These are phyloP conservation scores for Scaptomyza graminum DNA, from an alignment of 1,140 invertebrate genomes.

Conservation along the genomic window DNA sequence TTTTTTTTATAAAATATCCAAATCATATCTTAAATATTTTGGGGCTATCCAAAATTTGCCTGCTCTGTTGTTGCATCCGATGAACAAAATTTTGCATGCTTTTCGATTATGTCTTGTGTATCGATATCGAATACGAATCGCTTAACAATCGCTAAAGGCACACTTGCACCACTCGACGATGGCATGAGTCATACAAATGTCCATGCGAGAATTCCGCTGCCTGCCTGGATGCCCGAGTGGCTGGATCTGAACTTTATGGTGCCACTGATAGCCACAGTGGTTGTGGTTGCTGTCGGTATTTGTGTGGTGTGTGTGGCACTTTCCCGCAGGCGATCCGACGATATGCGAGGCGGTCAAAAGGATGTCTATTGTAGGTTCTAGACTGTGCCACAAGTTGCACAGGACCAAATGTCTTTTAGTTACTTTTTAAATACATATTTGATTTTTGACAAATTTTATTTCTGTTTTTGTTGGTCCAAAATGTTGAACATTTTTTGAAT, in stretches of 20 bases:
- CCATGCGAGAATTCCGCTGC: constrained; percentile 85
- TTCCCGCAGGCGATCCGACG: constrained; percentile 90
- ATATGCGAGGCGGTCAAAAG: constrained; percentile 91
- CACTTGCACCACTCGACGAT: constrained; percentile 90
- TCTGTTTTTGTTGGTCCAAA: constrained; percentile 43
- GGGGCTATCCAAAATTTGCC: constrained; percentile 47
- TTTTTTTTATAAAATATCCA: constrained; percentile 32
- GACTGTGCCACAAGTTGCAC: background rate
- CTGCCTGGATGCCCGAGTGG: constrained; percentile 93
- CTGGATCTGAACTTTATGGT: constrained; percentile 94
- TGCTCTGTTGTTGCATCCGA: constrained; percentile 51
- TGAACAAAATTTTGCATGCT: constrained; percentile 58
- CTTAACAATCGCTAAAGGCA: constrained; percentile 84
- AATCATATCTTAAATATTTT: constrained; percentile 34
- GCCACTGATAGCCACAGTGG: constrained; percentile 91
- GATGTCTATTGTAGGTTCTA: constrained; percentile 87
- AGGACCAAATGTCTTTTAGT: constrained; percentile 71
- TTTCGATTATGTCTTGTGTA: constrained; percentile 41
- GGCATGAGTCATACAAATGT: constrained; percentile 85
- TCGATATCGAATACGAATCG: constrained; percentile 4
- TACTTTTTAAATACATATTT: constrained; percentile 47
- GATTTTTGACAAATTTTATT: constrained; percentile 52
- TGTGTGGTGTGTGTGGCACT: constrained; percentile 94
- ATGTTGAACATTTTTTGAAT: constrained; percentile 1
- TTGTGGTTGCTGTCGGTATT: constrained; percentile 94